Percentiles rank a stretch among this genome's conserved stretches.
phyloP scores from a whole-genome alignment of 2,113 vertebrate species.

The Oreotrochilus melanogaster region DNA sequence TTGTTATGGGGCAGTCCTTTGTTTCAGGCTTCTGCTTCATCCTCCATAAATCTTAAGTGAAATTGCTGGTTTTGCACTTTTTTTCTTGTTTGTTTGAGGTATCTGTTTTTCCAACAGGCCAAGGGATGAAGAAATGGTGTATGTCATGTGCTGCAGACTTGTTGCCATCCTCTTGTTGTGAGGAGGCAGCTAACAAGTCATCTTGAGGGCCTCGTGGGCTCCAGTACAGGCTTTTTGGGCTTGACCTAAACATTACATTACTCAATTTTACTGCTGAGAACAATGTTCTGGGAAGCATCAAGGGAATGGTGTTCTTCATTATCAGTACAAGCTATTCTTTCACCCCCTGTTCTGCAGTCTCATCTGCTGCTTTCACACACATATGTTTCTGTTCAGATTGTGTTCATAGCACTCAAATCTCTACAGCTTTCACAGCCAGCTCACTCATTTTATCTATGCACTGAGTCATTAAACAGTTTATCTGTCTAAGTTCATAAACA shows the following conservation, averaged over 20 bases:
- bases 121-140: background rate
- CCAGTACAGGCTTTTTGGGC: background rate
- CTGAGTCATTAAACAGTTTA: background rate
- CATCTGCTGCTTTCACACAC: background rate
- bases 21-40: background rate
- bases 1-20: background rate
- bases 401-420: background rate
- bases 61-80: background rate
- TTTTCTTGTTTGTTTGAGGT: background rate
- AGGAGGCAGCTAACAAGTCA: background rate
- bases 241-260: background rate
- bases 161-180: background rate
- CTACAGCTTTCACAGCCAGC: background rate
- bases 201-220: background rate
- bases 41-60: background rate
- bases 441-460: background rate
- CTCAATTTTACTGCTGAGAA: slow-evolving; percentile 1
- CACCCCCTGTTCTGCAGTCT: background rate
- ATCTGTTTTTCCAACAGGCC: background rate
- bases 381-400: background rate
- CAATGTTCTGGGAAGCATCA: background rate
- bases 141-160: background rate
- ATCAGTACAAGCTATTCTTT: background rate
- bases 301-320: background rate
- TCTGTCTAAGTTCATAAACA: background rate